phyloP scores from a whole-genome alignment of 2,888 invertebrate genomes.

The Unio pictorum region DNA sequence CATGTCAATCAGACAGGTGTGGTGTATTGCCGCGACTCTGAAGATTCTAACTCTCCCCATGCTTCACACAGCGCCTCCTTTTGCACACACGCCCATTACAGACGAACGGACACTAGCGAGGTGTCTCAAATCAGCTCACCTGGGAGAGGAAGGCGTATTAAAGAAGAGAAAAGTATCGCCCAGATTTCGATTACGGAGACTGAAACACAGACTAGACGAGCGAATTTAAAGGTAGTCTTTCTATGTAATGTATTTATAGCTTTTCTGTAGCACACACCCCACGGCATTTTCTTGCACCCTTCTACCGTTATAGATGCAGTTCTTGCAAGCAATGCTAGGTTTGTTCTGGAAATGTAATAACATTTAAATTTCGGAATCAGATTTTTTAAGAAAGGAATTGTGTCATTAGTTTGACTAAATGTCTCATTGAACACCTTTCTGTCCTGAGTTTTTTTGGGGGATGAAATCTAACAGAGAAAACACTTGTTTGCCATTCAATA shows the following conservation, averaged over 20 bases:
- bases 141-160: slow-evolving; percentile 11
- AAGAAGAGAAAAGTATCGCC: slow-evolving; percentile 3
- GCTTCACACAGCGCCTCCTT: slow-evolving; percentile 44
- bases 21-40: slow-evolving; percentile 65
- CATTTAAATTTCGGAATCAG: too few species aligned
- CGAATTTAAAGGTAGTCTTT: slow-evolving; percentile 4
- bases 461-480: too few species aligned
- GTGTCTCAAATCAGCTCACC: slow-evolving; percentile 18
- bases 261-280: too few species aligned
- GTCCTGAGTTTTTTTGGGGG: too few species aligned
- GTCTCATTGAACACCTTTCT: too few species aligned
- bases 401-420: too few species aligned
- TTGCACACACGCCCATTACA: slow-evolving; percentile 33
- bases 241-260: background rate
- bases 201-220: slow-evolving; percentile 4
- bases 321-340: too few species aligned
- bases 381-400: too few species aligned
- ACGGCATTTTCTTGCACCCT: background rate
- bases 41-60: slow-evolving; percentile 59
- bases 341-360: too few species aligned
- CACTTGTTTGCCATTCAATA: too few species aligned
- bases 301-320: slow-evolving; percentile 7
- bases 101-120: slow-evolving; percentile 30
- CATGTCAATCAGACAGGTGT: slow-evolving; percentile 67
- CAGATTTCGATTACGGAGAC: slow-evolving; percentile 11